phyloP scores from a whole-genome alignment of 2,797 vertebrate genomes.

The Dicrostonyx torquatus region DNA sequence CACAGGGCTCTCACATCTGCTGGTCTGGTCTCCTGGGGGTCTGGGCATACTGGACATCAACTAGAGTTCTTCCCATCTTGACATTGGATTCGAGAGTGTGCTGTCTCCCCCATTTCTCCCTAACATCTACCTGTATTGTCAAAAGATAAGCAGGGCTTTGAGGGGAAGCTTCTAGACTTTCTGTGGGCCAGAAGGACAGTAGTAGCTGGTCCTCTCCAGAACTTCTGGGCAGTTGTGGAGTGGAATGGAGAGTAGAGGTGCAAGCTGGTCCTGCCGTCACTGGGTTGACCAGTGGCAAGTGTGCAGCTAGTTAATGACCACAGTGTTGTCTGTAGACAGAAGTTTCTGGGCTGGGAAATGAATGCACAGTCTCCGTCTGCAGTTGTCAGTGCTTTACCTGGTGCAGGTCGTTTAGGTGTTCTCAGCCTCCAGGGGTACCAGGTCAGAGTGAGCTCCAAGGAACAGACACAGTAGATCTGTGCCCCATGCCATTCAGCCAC shows the following conservation, averaged over 20 bases:
- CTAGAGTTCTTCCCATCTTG: background rate
- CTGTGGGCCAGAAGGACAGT: background rate
- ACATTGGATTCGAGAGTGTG: background rate
- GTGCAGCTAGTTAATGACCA: background rate
- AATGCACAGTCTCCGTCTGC: too few relatives aligned
- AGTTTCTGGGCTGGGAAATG: too few relatives aligned
- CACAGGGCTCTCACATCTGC: background rate
- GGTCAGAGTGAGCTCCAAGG: background rate
- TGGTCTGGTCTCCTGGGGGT: background rate
- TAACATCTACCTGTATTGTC: background rate
- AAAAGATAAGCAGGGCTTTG: background rate
- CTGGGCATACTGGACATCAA: too few relatives aligned
- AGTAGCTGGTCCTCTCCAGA: background rate
- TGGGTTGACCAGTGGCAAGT: fast-evolving
- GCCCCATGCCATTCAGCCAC: background rate
- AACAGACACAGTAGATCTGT: background rate
- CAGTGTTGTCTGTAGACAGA: too few relatives aligned
- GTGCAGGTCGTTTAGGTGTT: too few relatives aligned
- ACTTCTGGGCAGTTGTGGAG: background rate
- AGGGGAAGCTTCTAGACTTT: background rate
- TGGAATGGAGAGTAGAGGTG: too few relatives aligned
- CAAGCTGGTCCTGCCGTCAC: background rate
- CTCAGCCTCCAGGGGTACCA: background rate
- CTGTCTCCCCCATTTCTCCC: background rate
- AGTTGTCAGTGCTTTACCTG: background rate